phyloP scores from a whole-genome alignment of 23 tunicate genomes.

The Trididemnum clinides region DNA sequence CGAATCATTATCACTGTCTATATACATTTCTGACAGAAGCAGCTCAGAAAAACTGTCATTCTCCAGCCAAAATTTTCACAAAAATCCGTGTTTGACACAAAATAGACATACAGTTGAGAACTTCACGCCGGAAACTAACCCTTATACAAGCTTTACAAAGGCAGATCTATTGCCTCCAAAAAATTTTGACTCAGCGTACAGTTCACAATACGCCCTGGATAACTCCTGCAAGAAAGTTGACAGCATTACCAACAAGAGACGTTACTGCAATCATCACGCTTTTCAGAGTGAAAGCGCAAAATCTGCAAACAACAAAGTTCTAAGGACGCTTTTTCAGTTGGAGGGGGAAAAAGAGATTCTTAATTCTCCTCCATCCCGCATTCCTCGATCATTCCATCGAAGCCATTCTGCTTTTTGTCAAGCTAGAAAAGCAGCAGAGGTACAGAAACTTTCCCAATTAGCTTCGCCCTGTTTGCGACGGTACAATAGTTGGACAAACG shows the following conservation, averaged over 20 bases:
- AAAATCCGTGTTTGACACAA: no score
- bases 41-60: no score
- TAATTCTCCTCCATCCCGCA: constrained; percentile 8
- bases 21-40: no score
- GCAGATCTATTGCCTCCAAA: neutral
- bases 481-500: constrained; percentile 24
- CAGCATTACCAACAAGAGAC: constrained; percentile 3
- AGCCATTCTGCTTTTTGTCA: constrained; percentile 20
- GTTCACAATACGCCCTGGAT: neutral
- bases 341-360: neutral
- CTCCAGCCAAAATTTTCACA: no score
- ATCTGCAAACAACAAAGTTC: neutral
- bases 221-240: neutral
- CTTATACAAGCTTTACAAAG: neutral
- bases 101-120: no score
- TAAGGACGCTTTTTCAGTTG: neutral
- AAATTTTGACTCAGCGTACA: no score
- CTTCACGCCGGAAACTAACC: neutral
- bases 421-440: constrained; percentile 13
- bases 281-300: neutral
- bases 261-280: neutral
- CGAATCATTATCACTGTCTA: neutral
- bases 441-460: neutral
- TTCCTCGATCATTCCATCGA: constrained; percentile 4
- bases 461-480: constrained; percentile 2